phyloP scores from a whole-genome alignment of 1,140 invertebrate genomes.

The Cyclina sinensis region DNA sequence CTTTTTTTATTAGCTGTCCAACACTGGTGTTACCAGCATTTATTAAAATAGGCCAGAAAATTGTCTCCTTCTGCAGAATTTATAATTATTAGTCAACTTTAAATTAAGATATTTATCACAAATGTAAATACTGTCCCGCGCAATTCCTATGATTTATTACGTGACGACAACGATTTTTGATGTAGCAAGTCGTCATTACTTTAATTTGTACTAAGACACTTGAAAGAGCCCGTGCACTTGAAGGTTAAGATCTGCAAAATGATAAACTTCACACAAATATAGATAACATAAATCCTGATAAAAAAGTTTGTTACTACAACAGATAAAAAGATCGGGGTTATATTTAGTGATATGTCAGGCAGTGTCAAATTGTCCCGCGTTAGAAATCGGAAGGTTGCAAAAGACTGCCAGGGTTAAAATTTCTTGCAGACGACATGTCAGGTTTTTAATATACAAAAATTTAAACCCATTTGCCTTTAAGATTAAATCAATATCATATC shows the following conservation, averaged over 20 bases:
- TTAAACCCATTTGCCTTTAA: not conserved
- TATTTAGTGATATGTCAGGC: not conserved
- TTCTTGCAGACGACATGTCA: slow-evolving; percentile 3
- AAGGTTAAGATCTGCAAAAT: slow-evolving; percentile 31
- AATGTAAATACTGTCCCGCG: not conserved
- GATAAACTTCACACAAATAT: slow-evolving; percentile 46
- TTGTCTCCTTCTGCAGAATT: no score
- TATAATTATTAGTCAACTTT: no score
- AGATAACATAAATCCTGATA: slow-evolving; percentile 44
- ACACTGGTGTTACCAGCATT: no score
- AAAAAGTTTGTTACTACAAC: slow-evolving; percentile 27
- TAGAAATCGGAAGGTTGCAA: slow-evolving; percentile 11
- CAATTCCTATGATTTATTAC: not conserved
- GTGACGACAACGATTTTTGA: slow-evolving; percentile 39
- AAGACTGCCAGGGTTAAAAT: not conserved
- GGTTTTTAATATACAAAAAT: not conserved
- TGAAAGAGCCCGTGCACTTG: slow-evolving; percentile 35
- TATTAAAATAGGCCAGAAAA: no score
- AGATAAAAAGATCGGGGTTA: not conserved
- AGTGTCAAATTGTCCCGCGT: not conserved
- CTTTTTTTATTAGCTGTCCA: no score
- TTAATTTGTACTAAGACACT: slow-evolving; percentile 18
- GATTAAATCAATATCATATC: not conserved
- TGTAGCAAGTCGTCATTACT: slow-evolving; percentile 10
- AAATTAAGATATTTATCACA: no score